Evolutionary conservation across 2,797 vertebrate genomes (phyloP).

Genomic region (Erethizon dorsatum): DNA sequence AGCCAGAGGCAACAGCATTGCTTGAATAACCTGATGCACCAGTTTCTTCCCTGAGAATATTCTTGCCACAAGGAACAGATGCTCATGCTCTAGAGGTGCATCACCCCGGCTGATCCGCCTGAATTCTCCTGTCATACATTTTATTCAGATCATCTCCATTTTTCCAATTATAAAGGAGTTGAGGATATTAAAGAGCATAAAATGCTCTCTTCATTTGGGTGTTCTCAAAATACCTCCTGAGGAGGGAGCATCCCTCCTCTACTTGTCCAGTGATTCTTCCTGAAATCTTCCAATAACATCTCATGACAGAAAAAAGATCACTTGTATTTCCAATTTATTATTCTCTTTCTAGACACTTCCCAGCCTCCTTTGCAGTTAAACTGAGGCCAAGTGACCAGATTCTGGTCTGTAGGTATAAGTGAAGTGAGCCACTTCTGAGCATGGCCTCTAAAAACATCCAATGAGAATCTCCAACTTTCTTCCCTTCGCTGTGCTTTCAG

Average conservation of each 20-base stretch:
- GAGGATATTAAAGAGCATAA: not conserved
- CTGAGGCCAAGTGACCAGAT: not conserved
- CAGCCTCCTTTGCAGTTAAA: not conserved
- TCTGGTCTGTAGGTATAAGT: not conserved
- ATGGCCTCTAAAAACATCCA: not conserved
- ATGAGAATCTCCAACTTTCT: not conserved
- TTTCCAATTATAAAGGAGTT: not conserved
- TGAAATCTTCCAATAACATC: not conserved
- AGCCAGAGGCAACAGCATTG: not conserved
- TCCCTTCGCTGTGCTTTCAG: not conserved
- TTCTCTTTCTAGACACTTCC: not conserved
- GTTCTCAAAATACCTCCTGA: not conserved
- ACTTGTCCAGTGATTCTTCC: too few species aligned
- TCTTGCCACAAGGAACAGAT: not conserved
- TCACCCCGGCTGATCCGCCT: not conserved
- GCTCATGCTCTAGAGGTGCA: not conserved
- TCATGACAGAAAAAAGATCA: not conserved
- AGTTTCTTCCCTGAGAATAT: not conserved
- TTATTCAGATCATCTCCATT: not conserved
- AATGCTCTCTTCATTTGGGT: not conserved
- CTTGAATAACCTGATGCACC: not conserved
- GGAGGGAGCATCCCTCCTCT: not conserved
- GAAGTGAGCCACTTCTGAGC: not conserved
- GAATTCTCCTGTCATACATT: conserved; percentile 1
- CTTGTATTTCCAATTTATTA: not conserved